These are phyloP conservation scores for Campopleginae sp. DNA, from an alignment of 2,888 invertebrate species.

Conservation along the genomic window DNA sequence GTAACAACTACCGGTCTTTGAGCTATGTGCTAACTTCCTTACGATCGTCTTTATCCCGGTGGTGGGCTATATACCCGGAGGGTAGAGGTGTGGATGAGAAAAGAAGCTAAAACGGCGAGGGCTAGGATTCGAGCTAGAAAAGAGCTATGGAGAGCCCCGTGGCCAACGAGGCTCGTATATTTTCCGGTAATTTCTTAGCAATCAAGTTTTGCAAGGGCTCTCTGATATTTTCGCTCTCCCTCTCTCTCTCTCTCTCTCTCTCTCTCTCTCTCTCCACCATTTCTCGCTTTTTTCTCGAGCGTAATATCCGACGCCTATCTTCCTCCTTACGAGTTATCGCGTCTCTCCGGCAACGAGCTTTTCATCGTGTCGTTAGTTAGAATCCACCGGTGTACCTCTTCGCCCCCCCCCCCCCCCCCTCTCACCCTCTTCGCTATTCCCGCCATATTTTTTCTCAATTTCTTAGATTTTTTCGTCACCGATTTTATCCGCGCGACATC, in stretches of 20 bases:
- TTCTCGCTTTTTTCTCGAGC: slow-evolving; percentile 19
- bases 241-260: slow-evolving; percentile 30
- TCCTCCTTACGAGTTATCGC: slow-evolving; percentile 67
- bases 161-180: slow-evolving; percentile 72
- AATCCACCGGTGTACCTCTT: slow-evolving; percentile 62
- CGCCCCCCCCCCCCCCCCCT: not conserved
- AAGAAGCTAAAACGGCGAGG: slow-evolving; percentile 33
- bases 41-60: slow-evolving; percentile 44
- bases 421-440: slow-evolving; percentile 38
- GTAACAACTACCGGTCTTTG: slow-evolving; percentile 54
- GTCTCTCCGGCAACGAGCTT: slow-evolving; percentile 79
- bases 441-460: slow-evolving; percentile 51
- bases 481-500: slow-evolving; percentile 28
- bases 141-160: slow-evolving; percentile 51
- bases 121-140: slow-evolving; percentile 39
- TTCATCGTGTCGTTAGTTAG: slow-evolving; percentile 84
- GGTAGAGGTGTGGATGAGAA: slow-evolving; percentile 34
- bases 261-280: not conserved
- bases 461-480: slow-evolving; percentile 10
- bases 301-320: slow-evolving; percentile 74
- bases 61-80: slow-evolving; percentile 23
- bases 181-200: slow-evolving; percentile 81
- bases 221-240: slow-evolving; percentile 26
- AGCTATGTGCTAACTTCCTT: slow-evolving; percentile 40
- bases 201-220: slow-evolving; percentile 73